phyloP scores from a whole-genome alignment of 2,888 invertebrate species.

The Campaea margaritaria region DNA sequence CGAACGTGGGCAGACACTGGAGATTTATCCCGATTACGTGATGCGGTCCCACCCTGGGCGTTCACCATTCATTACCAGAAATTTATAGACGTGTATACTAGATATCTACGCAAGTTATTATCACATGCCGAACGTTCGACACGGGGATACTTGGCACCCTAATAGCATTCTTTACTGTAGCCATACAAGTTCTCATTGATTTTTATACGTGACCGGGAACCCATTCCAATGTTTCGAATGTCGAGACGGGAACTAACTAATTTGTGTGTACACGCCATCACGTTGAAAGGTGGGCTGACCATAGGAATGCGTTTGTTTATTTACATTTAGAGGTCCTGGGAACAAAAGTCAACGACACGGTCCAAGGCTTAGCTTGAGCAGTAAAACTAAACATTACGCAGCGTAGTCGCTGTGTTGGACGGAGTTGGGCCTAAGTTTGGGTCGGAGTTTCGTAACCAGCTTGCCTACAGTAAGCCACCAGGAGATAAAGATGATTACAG shows the following conservation, averaged over 20 bases:
- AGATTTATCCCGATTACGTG: constrained; percentile 79
- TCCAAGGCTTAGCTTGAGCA: constrained; percentile 48
- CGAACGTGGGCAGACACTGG: constrained; percentile 76
- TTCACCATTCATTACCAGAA: constrained; percentile 58
- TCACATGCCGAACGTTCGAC: constrained; percentile 15
- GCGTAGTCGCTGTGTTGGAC: constrained; percentile 3
- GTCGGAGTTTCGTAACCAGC: constrained; percentile 51
- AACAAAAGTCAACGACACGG: constrained; percentile 55
- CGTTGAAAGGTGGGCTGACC: constrained; percentile 45
- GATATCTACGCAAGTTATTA: constrained; percentile 19
- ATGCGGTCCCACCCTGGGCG: constrained; percentile 67
- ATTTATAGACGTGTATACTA: constrained; percentile 40
- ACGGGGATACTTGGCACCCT: constrained; percentile 7
- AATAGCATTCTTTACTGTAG: constrained; percentile 7
- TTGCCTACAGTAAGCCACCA: constrained; percentile 43
- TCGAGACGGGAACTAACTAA: constrained; percentile 30
- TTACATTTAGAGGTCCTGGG: constrained; percentile 50
- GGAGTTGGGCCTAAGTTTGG: too few relatives aligned
- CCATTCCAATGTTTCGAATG: constrained; percentile 26
- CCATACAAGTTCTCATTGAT: constrained; percentile 24
- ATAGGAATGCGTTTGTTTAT: constrained; percentile 52
- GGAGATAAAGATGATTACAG: constrained; percentile 55
- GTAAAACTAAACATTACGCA: constrained; percentile 53
- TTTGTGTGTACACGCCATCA: constrained; percentile 40
- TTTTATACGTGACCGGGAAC: constrained; percentile 35